Evolutionary conservation across 2,113 vertebrate genomes (phyloP).

Genomic region (Zootoca vivipara): DNA sequence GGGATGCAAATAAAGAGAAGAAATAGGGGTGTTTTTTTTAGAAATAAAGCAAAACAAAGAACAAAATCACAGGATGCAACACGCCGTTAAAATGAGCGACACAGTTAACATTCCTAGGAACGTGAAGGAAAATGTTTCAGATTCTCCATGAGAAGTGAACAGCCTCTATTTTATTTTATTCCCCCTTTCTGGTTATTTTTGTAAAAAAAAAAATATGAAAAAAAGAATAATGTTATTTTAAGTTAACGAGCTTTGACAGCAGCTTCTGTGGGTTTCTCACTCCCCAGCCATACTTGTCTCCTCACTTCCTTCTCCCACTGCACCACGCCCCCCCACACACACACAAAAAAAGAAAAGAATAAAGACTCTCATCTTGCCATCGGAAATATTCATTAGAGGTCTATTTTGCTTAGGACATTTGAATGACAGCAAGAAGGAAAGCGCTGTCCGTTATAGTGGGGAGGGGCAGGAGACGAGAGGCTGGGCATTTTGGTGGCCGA

Average conservation of each 20-base stretch:
- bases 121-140: conserved; percentile 49
- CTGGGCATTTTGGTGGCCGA: not conserved
- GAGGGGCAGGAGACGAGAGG: not conserved
- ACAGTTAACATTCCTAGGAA: conserved; percentile 59
- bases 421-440: not conserved
- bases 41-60: not conserved
- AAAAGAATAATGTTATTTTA: not conserved
- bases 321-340: not conserved
- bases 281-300: conserved; percentile 1
- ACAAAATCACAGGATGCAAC: rapidly evolving
- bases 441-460: rapidly evolving
- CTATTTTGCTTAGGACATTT: conserved; percentile 2
- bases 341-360: not conserved
- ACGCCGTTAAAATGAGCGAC: conserved; percentile 14
- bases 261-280: conserved; percentile 31
- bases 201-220: not conserved
- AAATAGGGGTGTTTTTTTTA: not conserved
- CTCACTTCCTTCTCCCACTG: conserved; percentile 14
- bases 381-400: conserved; percentile 7
- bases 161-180: not conserved
- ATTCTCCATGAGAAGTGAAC: conserved; percentile 70
- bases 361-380: not conserved
- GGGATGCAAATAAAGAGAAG: not conserved
- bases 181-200: conserved; percentile 19
- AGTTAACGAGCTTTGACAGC: not conserved